These are phyloP conservation scores for Neomonachus schauinslandi DNA, from an alignment of 2,113 vertebrate genomes.

Conservation along the genomic window DNA sequence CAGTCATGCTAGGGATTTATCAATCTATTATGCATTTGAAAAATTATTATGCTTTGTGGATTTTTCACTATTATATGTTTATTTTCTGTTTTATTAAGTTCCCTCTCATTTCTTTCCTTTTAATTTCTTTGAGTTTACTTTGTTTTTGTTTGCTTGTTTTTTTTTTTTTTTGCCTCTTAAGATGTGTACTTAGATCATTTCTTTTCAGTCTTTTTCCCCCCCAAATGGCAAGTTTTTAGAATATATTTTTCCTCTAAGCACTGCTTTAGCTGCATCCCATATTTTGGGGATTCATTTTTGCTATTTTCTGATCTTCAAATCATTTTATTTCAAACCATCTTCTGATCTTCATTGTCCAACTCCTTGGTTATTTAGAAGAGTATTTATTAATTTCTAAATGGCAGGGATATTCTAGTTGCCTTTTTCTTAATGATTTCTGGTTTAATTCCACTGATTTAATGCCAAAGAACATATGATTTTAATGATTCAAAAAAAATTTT, in stretches of 20 bases:
- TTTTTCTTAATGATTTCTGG: not conserved
- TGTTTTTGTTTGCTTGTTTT: not conserved
- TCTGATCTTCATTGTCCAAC: not conserved
- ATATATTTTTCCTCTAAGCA: not conserved
- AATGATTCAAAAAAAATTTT: not conserved
- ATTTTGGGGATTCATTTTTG: not conserved
- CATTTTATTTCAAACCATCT: not conserved
- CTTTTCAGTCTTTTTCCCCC: not conserved
- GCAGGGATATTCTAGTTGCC: not conserved
- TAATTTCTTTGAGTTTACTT: not conserved
- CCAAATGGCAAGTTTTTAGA: not conserved
- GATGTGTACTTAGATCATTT: not conserved
- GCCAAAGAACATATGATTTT: not conserved
- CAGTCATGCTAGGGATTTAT: not conserved
- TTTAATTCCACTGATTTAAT: not conserved
- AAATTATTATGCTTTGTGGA: not conserved
- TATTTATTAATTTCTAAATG: not conserved
- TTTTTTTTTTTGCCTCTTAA: not conserved
- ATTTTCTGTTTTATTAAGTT: not conserved
- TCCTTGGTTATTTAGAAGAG: not conserved
- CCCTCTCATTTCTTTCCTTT: not conserved
- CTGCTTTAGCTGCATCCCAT: no score
- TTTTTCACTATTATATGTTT: not conserved
- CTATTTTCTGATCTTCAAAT: no score
- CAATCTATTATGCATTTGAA: not conserved